phyloP scores from a whole-genome alignment of 2,113 vertebrate genomes.

The Prochilodus magdalenae region DNA sequence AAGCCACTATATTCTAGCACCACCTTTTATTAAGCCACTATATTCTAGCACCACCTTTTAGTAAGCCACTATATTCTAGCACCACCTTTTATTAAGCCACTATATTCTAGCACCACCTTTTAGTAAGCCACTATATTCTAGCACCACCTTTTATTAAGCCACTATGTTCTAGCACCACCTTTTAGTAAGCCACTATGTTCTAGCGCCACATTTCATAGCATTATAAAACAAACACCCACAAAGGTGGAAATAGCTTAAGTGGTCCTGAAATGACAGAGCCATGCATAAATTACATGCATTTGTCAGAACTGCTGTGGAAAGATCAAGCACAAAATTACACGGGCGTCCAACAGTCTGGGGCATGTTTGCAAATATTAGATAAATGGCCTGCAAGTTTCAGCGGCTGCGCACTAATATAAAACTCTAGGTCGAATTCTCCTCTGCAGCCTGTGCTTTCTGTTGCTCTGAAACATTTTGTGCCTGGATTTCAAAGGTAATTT shows the following conservation, averaged over 20 bases:
- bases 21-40: constrained; percentile 15
- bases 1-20: too few species aligned
- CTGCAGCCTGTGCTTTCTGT: too few species aligned
- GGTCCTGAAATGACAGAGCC: constrained; percentile 9
- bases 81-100: constrained; percentile 26
- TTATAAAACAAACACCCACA: constrained; percentile 64
- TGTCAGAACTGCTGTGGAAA: not conserved
- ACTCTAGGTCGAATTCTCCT: not conserved
- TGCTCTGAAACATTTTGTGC: too few species aligned
- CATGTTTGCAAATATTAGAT: constrained; percentile 12
- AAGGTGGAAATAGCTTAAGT: constrained; percentile 49
- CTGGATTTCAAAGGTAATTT: too few species aligned
- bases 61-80: too few species aligned
- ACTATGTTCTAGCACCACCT: too few species aligned
- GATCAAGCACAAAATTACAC: constrained; percentile 13
- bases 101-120: too few species aligned
- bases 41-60: too few species aligned
- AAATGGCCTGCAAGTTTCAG: constrained; percentile 12
- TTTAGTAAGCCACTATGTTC: too few species aligned
- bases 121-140: too few species aligned
- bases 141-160: constrained; percentile 30
- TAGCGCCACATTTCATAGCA: constrained; percentile 36
- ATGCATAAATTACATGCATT: constrained; percentile 29
- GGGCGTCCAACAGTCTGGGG: not conserved
- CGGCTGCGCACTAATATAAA: not conserved